These are phyloP conservation scores for Ricordea florida DNA, from an alignment of 92 coral and sea anemone genomes.

Conservation along the genomic window DNA sequence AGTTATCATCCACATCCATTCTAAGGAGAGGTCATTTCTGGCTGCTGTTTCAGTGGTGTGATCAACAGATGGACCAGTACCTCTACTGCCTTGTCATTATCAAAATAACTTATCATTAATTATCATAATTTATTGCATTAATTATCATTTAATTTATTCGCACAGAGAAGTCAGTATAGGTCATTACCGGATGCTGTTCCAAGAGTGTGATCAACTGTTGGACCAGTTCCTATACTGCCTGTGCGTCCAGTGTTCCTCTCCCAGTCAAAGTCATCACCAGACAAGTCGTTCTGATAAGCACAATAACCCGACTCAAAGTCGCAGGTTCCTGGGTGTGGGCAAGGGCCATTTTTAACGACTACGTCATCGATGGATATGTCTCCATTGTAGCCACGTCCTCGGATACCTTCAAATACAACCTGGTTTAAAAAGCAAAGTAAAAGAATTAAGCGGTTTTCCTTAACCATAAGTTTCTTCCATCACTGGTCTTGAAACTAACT, in stretches of 20 bases:
- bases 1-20: no score
- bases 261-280: constrained; percentile 89
- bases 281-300: constrained; percentile 79
- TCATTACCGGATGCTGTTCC: constrained; percentile 57
- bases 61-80: constrained; percentile 74
- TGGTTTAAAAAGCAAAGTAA: no score
- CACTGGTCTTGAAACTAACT: no score
- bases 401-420: constrained; percentile 93
- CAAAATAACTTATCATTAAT: no score
- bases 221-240: constrained; percentile 83
- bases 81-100: constrained; percentile 60
- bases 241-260: constrained; percentile 82
- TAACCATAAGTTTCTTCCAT: no score
- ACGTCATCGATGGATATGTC: constrained; percentile 89
- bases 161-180: background rate
- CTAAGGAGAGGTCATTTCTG: constrained; percentile 32
- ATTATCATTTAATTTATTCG: no score
- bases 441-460: no score
- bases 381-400: constrained; percentile 73
- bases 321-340: constrained; percentile 87
- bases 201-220: constrained; percentile 82
- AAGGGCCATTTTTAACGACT: constrained; percentile 61
- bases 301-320: constrained; percentile 87
- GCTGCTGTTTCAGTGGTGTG: constrained; percentile 53
- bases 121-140: no score